A percentile compares a stretch with the other conserved stretches of the same genome.
Evolutionary conservation across 2,113 vertebrate species (phyloP).

Genomic region (Corvus cornix): DNA sequence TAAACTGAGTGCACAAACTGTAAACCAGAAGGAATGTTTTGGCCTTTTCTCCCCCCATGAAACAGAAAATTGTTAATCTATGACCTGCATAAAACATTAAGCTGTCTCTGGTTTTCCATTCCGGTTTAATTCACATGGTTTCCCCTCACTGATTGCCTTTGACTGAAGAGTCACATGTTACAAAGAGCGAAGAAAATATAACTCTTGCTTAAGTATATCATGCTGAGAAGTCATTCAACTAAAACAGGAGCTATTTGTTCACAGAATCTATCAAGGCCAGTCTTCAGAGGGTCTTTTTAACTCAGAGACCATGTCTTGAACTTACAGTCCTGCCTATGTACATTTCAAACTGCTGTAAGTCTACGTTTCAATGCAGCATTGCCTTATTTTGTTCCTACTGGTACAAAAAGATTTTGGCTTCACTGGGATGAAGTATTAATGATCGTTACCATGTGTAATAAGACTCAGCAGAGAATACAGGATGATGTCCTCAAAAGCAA

Average conservation of each 20-base stretch:
- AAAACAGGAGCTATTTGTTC: slow-evolving; percentile 56
- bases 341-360: not conserved
- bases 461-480: not conserved
- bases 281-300: slow-evolving; percentile 14
- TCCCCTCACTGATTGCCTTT: slow-evolving; percentile 62
- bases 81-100: slow-evolving; percentile 57
- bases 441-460: not conserved
- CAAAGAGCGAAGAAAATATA: slow-evolving; percentile 43
- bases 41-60: slow-evolving; percentile 19
- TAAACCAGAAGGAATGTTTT: not conserved
- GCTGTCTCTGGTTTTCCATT: slow-evolving; percentile 62
- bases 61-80: slow-evolving; percentile 59
- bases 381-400: not conserved
- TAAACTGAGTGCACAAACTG: slow-evolving; percentile 24
- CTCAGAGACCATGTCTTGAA: not conserved
- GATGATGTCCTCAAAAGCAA: not conserved
- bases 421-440: not conserved
- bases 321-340: not conserved
- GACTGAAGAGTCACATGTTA: slow-evolving; percentile 61
- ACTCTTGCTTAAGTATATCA: slow-evolving; percentile 24
- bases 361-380: not conserved
- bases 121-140: slow-evolving; percentile 58
- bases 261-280: not conserved
- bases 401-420: not conserved
- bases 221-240: slow-evolving; percentile 55